Evolutionary conservation across 2,113 vertebrate species (phyloP).

Genomic region (Ceyx melanurus): DNA sequence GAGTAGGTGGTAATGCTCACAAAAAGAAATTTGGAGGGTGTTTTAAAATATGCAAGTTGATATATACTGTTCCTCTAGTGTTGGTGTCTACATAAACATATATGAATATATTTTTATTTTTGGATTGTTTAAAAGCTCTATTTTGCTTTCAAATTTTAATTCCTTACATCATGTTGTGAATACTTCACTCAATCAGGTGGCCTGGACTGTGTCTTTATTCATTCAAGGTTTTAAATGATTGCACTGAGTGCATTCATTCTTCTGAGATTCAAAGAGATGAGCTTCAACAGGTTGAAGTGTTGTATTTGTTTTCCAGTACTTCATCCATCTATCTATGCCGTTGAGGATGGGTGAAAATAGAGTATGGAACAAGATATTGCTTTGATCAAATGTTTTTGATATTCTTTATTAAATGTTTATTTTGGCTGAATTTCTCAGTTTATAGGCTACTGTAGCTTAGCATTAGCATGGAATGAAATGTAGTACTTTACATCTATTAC

Average conservation of each 20-base stretch:
- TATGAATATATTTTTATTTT: constrained; percentile 52
- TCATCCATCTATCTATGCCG: neutral
- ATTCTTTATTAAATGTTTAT: constrained; percentile 40
- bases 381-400: constrained; percentile 44
- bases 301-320: neutral
- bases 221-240: neutral
- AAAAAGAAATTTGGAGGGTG: constrained; percentile 22
- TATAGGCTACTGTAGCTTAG: constrained; percentile 48
- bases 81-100: constrained; percentile 40
- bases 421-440: constrained; percentile 56
- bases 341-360: neutral
- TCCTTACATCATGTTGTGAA: constrained; percentile 22
- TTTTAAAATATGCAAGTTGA: constrained; percentile 53
- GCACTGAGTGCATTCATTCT: constrained; percentile 18
- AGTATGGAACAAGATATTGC: neutral
- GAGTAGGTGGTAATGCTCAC: neutral
- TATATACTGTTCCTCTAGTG: constrained; percentile 22
- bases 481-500: constrained; percentile 55
- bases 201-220: neutral
- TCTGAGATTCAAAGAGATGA: neutral
- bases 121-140: constrained; percentile 30
- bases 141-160: constrained; percentile 31
- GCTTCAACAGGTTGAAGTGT: constrained; percentile 7
- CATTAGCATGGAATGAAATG: constrained; percentile 54
- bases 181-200: neutral